These are phyloP conservation scores for Haemorhous mexicanus DNA, from an alignment of 2,113 vertebrate species.

Conservation along the genomic window DNA sequence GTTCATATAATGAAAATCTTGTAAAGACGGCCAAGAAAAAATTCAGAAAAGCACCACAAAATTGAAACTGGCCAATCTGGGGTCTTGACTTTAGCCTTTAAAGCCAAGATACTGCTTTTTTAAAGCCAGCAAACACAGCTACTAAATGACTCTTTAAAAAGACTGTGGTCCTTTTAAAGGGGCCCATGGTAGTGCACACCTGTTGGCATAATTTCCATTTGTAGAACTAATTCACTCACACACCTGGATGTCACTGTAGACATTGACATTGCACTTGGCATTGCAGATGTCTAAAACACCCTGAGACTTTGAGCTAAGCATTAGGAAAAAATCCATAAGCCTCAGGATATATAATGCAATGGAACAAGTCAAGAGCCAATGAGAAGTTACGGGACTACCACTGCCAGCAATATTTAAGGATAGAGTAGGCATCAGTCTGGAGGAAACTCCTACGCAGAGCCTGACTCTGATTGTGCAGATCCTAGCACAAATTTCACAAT, in stretches of 20 bases:
- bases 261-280: not conserved
- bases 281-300: not conserved
- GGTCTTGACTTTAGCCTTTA: not conserved
- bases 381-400: not conserved
- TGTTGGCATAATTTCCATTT: not conserved
- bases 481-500: not conserved
- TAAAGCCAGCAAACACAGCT: not conserved
- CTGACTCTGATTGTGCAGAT: not conserved
- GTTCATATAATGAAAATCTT: not conserved
- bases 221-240: not conserved
- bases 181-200: rapidly evolving
- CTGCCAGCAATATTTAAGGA: not conserved
- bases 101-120: not conserved
- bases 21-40: not conserved
- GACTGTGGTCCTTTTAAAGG: not conserved
- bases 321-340: not conserved
- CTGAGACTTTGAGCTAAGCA: not conserved
- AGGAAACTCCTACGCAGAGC: not conserved
- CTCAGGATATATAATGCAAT: not conserved
- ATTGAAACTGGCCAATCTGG: not conserved
- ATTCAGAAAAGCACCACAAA: not conserved
- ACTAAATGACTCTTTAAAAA: not conserved
- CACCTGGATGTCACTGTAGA: not conserved
- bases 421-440: not conserved
- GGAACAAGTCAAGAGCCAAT: not conserved